A percentile compares a stretch with the other conserved stretches of the same genome.
Evolutionary conservation across 1,140 invertebrate species (phyloP).

Genomic region (Trichomalopsis sarcophagae): DNA sequence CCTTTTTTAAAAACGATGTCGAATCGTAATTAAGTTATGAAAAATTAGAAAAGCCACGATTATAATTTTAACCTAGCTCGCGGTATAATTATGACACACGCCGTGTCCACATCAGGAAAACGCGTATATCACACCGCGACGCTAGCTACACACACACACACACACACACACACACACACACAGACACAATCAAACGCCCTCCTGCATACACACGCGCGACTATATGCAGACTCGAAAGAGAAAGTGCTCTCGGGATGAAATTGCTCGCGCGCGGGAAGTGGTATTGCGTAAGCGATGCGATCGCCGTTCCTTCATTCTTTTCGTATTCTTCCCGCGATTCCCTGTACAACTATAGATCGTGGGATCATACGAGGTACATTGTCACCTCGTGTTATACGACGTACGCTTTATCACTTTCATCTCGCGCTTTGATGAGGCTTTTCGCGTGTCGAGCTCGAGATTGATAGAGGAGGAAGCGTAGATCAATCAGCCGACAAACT

Average conservation of each 20-base stretch:
- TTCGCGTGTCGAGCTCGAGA: background rate
- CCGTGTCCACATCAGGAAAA: too few species aligned
- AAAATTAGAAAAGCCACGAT: too few species aligned
- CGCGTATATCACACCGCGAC: too few species aligned
- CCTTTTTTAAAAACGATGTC: too few species aligned
- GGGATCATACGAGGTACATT: background rate
- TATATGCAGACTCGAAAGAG: conserved; percentile 34
- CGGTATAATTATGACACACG: background rate
- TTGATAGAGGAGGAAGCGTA: background rate
- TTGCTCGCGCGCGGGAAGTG: background rate
- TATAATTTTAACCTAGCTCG: background rate
- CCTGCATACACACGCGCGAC: background rate
- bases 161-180: background rate
- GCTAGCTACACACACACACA: background rate
- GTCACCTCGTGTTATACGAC: background rate
- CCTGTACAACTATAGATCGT: background rate
- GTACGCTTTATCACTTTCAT: background rate
- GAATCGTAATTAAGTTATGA: too few species aligned
- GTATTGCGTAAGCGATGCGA: conserved; percentile 14
- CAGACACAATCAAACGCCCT: background rate
- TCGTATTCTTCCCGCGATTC: too few species aligned
- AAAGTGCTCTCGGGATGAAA: conserved; percentile 47
- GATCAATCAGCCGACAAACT: too few species aligned
- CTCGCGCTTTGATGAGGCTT: background rate
- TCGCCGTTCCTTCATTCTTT: conserved; percentile 2